These are phyloP conservation scores for Platycnemis pennipes DNA, from an alignment of 2,888 invertebrate species.

Conservation along the genomic window DNA sequence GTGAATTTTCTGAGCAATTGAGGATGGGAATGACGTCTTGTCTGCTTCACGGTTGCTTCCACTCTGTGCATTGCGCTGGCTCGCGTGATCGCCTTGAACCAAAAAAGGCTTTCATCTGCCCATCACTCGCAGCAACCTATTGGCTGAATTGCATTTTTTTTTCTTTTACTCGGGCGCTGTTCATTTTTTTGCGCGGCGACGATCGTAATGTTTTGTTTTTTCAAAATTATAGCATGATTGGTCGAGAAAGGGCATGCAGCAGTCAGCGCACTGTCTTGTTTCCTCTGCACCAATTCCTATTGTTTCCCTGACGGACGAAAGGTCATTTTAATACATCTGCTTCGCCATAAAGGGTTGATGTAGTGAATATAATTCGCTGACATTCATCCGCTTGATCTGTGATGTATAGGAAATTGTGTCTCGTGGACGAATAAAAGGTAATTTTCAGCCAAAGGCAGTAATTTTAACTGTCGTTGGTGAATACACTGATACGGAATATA, in stretches of 20 bases:
- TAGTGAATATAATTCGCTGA: too few species aligned
- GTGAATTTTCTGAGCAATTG: conserved; percentile 7
- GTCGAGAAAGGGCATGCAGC: neutral
- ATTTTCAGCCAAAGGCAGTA: neutral
- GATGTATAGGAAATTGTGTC: too few species aligned
- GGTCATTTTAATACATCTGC: too few species aligned
- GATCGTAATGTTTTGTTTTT: neutral
- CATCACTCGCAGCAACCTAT: neutral
- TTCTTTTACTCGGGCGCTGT: neutral
- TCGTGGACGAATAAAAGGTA: neutral
- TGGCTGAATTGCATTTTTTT: neutral
- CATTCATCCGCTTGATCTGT: too few species aligned
- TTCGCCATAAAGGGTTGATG: too few species aligned
- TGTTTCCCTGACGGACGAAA: too few species aligned
- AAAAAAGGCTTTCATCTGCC: neutral
- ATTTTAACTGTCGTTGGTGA: neutral
- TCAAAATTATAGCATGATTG: neutral
- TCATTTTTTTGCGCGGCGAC: neutral
- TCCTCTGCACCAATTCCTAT: neutral
- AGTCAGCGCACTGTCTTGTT: neutral
- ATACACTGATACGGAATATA: neutral
- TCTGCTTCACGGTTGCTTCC: neutral
- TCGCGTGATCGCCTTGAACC: conserved; percentile 38
- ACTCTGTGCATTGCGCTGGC: neutral
- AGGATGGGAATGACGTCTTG: conserved; percentile 19